Evolutionary conservation across 2,113 vertebrate species (phyloP).

Genomic region (Salvelinus fontinalis): DNA sequence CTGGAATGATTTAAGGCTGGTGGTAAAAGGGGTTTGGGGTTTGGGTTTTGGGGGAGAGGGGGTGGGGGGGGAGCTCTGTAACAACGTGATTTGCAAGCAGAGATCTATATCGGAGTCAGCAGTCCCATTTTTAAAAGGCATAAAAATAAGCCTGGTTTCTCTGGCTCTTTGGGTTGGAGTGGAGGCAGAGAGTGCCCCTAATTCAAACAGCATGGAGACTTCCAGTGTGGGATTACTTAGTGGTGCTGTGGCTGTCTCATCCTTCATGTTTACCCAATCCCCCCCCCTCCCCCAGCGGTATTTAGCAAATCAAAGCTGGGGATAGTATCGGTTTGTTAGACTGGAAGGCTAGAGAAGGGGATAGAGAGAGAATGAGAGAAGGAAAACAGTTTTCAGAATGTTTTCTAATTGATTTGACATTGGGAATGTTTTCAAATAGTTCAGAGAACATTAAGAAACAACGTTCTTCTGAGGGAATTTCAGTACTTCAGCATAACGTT

Average conservation of each 20-base stretch:
- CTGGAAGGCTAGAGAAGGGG: neutral
- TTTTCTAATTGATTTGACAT: no score
- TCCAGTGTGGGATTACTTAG: no score
- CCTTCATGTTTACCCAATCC: neutral
- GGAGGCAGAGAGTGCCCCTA: slow-evolving; percentile 5
- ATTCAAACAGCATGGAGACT: slow-evolving; percentile 34
- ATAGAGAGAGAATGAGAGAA: no score
- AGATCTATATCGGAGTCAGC: slow-evolving; percentile 2
- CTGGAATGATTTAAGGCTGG: no score
- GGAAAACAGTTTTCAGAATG: no score
- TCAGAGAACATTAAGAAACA: no score
- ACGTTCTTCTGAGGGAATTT: no score
- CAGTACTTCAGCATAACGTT: no score
- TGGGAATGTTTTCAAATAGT: no score
- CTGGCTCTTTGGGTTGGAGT: slow-evolving; percentile 10
- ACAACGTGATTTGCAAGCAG: slow-evolving; percentile 8
- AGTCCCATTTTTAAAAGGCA: slow-evolving; percentile 20
- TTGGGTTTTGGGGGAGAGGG: no score
- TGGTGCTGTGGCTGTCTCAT: slow-evolving; percentile 17
- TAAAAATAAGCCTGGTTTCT: slow-evolving; percentile 2
- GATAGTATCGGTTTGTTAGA: neutral
- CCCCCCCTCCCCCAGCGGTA: neutral
- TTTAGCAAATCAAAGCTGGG: neutral
- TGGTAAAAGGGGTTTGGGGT: no score
- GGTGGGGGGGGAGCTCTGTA: no score